Conservation (phyloP, 2,888 invertebrate genomes). For the Dendrolimus houi region DNA sequence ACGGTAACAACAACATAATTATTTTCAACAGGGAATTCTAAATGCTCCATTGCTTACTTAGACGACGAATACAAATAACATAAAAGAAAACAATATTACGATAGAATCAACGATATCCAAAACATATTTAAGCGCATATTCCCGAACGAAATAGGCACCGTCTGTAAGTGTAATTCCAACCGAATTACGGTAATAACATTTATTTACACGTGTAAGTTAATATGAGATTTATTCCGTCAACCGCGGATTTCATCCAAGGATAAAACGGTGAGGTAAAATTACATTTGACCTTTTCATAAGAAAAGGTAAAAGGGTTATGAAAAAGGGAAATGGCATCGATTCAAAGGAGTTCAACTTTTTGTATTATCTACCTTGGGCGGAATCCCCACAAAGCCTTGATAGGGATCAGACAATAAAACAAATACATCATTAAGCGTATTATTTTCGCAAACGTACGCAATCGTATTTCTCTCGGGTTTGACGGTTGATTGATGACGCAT, state of each 20-base stretch:
- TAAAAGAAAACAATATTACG: neutral
- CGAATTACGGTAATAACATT: neutral
- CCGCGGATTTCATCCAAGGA: constrained; percentile 1
- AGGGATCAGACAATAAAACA: neutral
- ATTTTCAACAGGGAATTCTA: too few species aligned
- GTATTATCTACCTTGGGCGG: neutral
- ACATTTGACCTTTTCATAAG: constrained; percentile 14
- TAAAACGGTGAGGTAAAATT: constrained; percentile 13
- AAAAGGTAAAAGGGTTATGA: constrained; percentile 11
- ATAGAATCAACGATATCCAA: neutral
- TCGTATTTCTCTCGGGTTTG: neutral
- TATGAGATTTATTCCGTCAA: neutral
- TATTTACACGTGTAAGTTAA: neutral
- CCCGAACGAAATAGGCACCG: neutral
- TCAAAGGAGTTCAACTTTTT: constrained; percentile 5
- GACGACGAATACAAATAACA: too few species aligned
- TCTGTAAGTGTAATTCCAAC: neutral
- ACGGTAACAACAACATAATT: too few species aligned
- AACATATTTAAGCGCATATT: neutral
- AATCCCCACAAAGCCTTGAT: neutral
- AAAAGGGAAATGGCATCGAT: constrained; percentile 13
- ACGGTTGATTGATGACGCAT: neutral
- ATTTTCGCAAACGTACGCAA: neutral
- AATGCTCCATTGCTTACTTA: too few species aligned
- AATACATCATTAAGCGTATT: neutral